These are phyloP conservation scores for Meiosimyza decipiens DNA, from an alignment of 2,888 invertebrate species.

Conservation along the genomic window DNA sequence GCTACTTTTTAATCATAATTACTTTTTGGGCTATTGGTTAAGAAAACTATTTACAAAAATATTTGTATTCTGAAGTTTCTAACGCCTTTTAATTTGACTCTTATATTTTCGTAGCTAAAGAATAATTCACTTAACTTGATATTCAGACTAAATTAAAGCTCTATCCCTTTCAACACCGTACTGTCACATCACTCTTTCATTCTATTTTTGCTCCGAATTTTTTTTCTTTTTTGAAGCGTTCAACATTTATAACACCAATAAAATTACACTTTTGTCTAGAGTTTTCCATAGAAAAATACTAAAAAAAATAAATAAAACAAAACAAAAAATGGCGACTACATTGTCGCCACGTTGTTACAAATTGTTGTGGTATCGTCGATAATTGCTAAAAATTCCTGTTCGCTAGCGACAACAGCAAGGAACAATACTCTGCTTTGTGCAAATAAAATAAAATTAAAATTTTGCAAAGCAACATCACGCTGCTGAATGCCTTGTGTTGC, in stretches of 20 bases:
- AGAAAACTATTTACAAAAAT: too few species aligned
- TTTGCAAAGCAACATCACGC: background rate
- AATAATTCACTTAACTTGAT: too few species aligned
- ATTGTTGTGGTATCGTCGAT: slow-evolving; percentile 28
- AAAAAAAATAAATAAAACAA: slow-evolving; percentile 2
- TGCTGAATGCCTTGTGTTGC: background rate
- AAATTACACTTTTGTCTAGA: background rate
- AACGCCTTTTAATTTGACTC: too few species aligned
- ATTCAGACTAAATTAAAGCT: too few species aligned
- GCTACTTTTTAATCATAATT: too few species aligned
- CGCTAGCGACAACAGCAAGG: slow-evolving; percentile 4
- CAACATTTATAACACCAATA: slow-evolving; percentile 1
- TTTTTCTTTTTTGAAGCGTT: background rate
- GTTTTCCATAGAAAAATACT: background rate
- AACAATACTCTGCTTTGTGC: slow-evolving; percentile 2
- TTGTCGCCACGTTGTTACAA: slow-evolving; percentile 25
- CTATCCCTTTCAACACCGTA: too few species aligned
- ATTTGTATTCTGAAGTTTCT: too few species aligned
- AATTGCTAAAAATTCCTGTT: slow-evolving; percentile 29
- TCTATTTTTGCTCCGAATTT: too few species aligned
- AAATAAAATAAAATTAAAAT: slow-evolving; percentile 4
- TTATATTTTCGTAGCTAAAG: too few species aligned
- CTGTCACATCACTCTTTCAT: background rate
- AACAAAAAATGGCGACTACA: slow-evolving; percentile 18
- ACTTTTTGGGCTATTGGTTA: too few species aligned